Evolutionary conservation across 2,797 vertebrate species (phyloP).

Genomic region (Mormyrus proboscirostris): DNA sequence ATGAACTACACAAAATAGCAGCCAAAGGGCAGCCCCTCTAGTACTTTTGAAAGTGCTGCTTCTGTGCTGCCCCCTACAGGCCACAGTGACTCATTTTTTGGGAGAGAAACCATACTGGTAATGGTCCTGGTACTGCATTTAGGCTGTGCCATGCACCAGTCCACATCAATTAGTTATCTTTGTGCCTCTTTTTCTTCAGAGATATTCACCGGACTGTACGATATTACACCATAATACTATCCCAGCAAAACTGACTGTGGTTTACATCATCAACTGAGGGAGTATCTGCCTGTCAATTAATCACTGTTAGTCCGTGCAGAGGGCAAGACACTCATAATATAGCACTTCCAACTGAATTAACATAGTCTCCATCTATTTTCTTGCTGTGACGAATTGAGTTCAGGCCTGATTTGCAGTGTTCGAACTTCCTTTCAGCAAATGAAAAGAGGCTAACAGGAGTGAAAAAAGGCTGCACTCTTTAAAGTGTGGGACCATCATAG

Average conservation of each 20-base stretch:
- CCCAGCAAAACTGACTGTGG: neutral
- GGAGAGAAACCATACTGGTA: neutral
- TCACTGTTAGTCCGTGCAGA: conserved; percentile 29
- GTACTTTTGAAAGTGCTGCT: neutral
- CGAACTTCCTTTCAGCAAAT: conserved; percentile 6
- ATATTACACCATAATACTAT: neutral
- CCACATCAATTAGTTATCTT: neutral
- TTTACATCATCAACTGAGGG: neutral
- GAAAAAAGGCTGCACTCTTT: neutral
- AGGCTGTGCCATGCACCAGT: neutral
- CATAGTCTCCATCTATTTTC: conserved; percentile 5
- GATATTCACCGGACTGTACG: neutral
- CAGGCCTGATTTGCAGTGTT: conserved; percentile 23
- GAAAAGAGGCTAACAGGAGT: neutral
- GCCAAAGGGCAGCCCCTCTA: neutral
- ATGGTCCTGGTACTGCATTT: neutral
- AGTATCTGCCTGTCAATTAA: conserved; percentile 6
- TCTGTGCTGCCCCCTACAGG: conserved; percentile 14
- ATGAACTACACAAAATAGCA: neutral
- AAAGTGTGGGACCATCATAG: conserved; percentile 36
- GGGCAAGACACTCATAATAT: conserved; percentile 28
- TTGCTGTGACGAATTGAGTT: conserved; percentile 13
- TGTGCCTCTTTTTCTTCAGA: neutral
- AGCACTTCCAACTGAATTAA: conserved; percentile 28
- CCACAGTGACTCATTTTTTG: neutral